Conservation (phyloP, 2,797 vertebrate genomes). For the Podarcis siculus region DNA sequence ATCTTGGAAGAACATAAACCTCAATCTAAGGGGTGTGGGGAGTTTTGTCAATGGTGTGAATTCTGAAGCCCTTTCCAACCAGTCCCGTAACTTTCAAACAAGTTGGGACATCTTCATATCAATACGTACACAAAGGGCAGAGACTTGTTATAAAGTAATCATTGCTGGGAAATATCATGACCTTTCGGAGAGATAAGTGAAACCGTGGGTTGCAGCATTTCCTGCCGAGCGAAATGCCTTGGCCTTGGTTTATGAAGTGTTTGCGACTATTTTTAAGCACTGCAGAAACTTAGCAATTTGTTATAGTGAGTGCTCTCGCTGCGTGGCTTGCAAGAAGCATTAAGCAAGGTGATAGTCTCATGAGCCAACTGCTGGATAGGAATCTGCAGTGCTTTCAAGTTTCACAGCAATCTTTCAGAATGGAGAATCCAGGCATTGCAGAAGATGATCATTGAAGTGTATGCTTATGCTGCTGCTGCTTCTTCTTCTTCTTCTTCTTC, state of each 20-base stretch:
- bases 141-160: neutral
- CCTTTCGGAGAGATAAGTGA: neutral
- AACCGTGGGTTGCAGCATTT: constrained; percentile 1
- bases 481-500: neutral
- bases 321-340: neutral
- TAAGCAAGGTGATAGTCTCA: neutral
- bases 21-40: neutral
- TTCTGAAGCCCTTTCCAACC: neutral
- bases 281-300: neutral
- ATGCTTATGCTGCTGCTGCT: no score
- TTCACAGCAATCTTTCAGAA: neutral
- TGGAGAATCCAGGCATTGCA: neutral
- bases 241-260: neutral
- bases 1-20: constrained; percentile 17
- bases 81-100: neutral
- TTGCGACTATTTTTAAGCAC: neutral
- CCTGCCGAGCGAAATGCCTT: neutral
- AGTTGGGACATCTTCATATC: neutral
- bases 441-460: neutral
- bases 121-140: neutral
- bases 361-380: neutral
- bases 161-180: constrained; percentile 18
- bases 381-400: constrained; percentile 4
- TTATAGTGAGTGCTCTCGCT: neutral
- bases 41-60: neutral